Evolutionary conservation across 1,140 invertebrate genomes (phyloP).

Genomic region (Micrasema longulum): DNA sequence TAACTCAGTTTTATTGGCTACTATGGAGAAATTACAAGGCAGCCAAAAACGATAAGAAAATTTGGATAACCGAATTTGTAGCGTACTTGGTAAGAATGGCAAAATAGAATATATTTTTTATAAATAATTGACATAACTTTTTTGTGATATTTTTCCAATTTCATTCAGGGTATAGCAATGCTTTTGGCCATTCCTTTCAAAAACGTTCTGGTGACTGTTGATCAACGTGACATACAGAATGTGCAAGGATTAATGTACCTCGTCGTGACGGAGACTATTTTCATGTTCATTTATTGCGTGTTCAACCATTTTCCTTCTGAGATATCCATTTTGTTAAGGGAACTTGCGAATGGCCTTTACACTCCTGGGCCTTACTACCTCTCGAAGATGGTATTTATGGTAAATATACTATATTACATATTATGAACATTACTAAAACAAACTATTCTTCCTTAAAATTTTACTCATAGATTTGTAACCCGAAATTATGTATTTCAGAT

Average conservation of each 20-base stretch:
- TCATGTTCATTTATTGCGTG: conserved; percentile 76
- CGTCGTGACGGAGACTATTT: conserved; percentile 78
- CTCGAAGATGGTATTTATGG: conserved; percentile 78
- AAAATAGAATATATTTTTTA: too few species aligned
- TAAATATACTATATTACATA: conserved; percentile 61
- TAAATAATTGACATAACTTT: too few species aligned
- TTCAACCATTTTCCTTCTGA: conserved; percentile 78
- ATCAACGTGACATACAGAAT: conserved; percentile 76
- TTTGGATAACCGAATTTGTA: conserved; percentile 70
- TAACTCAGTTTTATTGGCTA: conserved; percentile 66
- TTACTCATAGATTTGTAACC: not conserved
- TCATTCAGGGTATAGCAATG: conserved; percentile 71
- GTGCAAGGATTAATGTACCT: conserved; percentile 77
- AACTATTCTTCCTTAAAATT: not conserved
- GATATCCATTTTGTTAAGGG: conserved; percentile 74
- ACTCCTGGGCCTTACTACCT: conserved; percentile 75
- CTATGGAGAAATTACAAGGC: conserved; percentile 73
- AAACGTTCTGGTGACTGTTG: conserved; percentile 66
- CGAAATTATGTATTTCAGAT: conserved; percentile 65
- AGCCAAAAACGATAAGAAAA: conserved; percentile 69
- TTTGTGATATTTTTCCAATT: too few species aligned
- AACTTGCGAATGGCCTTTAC: conserved; percentile 77
- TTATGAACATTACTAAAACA: not conserved
- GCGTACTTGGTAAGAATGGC: conserved; percentile 72
- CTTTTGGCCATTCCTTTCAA: conserved; percentile 73